Evolutionary conservation across 1,140 invertebrate species (phyloP).

Genomic region (Nymphalis io): DNA sequence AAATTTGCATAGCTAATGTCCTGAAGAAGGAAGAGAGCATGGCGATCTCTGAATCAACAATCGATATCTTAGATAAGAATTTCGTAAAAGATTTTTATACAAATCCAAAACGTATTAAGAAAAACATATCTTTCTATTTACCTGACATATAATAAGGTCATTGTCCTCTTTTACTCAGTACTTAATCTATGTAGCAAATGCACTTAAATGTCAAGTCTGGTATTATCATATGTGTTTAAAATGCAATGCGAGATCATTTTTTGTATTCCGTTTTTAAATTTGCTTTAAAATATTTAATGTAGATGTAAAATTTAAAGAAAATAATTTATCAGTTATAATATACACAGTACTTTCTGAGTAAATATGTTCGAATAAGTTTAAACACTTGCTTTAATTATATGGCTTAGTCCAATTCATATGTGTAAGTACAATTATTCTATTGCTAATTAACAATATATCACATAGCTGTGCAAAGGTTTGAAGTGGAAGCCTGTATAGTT

Average conservation of each 20-base stretch:
- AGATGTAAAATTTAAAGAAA: too few species aligned
- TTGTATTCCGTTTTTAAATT: slow-evolving; percentile 6
- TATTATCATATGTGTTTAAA: slow-evolving; percentile 11
- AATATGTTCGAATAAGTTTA: too few species aligned
- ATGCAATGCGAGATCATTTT: slow-evolving; percentile 17
- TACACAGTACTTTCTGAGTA: too few species aligned
- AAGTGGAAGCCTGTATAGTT: too few species aligned
- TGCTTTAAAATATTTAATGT: neutral
- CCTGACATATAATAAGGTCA: slow-evolving; percentile 56
- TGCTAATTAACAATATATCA: too few species aligned
- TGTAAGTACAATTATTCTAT: too few species aligned
- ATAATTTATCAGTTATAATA: too few species aligned
- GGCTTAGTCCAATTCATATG: too few species aligned
- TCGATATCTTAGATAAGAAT: neutral
- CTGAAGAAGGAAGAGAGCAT: neutral
- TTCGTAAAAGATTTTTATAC: neutral
- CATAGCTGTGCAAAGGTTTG: too few species aligned
- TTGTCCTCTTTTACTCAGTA: slow-evolving; percentile 52
- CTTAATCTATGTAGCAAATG: slow-evolving; percentile 25
- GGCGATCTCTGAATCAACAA: neutral
- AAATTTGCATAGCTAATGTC: slow-evolving; percentile 12
- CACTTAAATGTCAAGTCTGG: slow-evolving; percentile 2
- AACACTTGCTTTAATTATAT: too few species aligned
- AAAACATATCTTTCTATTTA: slow-evolving; percentile 44
- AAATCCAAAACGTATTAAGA: neutral